phyloP scores from a whole-genome alignment of 2,113 vertebrate species.

The Phyllostomus discolor region DNA sequence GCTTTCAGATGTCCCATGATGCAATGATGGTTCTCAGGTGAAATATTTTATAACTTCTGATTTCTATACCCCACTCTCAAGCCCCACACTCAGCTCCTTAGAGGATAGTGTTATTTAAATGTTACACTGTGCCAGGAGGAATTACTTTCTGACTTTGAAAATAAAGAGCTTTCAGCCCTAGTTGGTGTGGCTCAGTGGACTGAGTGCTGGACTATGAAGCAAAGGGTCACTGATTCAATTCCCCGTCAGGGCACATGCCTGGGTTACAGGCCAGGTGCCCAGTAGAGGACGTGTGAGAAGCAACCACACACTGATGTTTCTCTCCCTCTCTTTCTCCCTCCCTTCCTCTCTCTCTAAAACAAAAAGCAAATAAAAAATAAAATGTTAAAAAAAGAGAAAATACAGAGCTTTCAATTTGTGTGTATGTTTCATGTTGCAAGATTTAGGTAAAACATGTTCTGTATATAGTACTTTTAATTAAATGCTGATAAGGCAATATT shows the following conservation, averaged over 20 bases:
- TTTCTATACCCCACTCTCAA: neutral
- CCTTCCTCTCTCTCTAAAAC: no score
- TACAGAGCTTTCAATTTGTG: neutral
- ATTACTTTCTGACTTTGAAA: conserved; percentile 28
- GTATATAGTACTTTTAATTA: neutral
- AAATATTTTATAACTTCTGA: neutral
- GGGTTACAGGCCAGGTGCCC: no score
- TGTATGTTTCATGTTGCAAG: neutral
- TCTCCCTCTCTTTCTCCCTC: no score
- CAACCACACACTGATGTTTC: no score
- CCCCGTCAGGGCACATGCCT: no score
- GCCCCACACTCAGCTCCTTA: neutral
- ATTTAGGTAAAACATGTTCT: neutral
- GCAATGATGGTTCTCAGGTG: neutral
- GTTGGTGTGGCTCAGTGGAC: no score
- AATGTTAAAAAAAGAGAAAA: neutral
- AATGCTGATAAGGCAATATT: neutral
- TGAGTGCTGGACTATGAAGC: no score
- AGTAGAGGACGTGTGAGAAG: no score
- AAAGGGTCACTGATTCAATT: no score
- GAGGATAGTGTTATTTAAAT: neutral
- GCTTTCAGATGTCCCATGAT: neutral
- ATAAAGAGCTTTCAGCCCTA: neutral
- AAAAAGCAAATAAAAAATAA: no score
- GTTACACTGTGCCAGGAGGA: neutral